Conservation (phyloP, 2,113 vertebrate species). For the Ctenomys sociabilis region DNA sequence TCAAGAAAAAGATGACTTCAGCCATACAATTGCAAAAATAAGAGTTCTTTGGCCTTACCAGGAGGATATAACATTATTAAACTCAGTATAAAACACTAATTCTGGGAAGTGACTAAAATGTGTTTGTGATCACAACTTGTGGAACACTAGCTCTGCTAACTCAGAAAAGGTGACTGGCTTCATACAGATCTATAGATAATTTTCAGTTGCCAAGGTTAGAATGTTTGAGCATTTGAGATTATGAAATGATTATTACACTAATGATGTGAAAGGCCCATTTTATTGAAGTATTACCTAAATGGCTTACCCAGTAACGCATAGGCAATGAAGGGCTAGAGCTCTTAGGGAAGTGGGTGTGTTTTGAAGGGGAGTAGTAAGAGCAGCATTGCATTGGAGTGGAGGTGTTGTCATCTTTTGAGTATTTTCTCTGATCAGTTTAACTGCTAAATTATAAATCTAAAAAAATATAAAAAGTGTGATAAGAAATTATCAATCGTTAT, state of each 20-base stretch:
- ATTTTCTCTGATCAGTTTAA: conserved; percentile 46
- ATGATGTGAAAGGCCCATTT: conserved; percentile 29
- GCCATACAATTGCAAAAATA: conserved; percentile 14
- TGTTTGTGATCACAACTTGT: conserved; percentile 15
- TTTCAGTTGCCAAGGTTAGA: conserved; percentile 16
- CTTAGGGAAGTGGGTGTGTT: neutral
- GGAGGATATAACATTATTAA: neutral
- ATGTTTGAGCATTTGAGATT: conserved; percentile 30
- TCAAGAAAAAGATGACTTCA: conserved; percentile 41
- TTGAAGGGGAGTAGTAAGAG: neutral
- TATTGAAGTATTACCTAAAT: conserved; percentile 48
- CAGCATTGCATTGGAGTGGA: neutral
- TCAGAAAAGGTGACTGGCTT: conserved; percentile 34
- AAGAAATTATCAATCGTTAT: conserved; percentile 54
- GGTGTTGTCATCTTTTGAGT: neutral
- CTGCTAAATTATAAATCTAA: conserved; percentile 50
- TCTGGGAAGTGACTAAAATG: conserved; percentile 20
- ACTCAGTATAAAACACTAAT: conserved; percentile 47
- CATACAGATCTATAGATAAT: neutral
- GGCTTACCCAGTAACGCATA: conserved; percentile 38
- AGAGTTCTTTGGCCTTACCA: conserved; percentile 21
- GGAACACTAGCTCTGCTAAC: conserved; percentile 21
- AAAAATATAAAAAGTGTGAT: neutral
- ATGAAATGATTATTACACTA: conserved; percentile 42
- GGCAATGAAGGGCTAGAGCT: conserved; percentile 19